These are phyloP conservation scores for Cettia cetti DNA, from an alignment of 2,113 vertebrate species.

Conservation along the genomic window DNA sequence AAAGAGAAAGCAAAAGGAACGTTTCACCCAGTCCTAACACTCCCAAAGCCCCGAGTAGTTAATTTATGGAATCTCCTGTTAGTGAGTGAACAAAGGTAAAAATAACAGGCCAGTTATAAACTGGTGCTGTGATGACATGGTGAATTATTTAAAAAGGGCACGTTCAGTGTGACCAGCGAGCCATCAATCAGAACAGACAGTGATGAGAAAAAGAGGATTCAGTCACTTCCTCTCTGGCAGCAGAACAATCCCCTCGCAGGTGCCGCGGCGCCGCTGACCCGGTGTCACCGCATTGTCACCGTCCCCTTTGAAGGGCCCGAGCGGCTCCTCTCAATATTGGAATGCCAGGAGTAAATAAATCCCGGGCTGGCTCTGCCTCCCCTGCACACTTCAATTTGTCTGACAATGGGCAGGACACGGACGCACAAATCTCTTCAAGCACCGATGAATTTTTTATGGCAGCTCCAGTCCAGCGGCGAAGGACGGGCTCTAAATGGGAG, in stretches of 20 bases:
- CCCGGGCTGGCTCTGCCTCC: constrained; percentile 84
- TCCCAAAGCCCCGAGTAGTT: constrained; percentile 68
- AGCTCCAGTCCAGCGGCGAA: constrained; percentile 85
- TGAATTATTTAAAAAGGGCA: constrained; percentile 99
- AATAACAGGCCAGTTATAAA: constrained; percentile 99
- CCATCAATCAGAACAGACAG: constrained; percentile 99
- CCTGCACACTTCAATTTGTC: constrained; percentile 92
- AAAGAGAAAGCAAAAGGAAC: constrained; percentile 17
- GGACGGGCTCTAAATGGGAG: constrained; percentile 71
- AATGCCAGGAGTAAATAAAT: constrained; percentile 95
- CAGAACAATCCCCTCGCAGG: constrained; percentile 97
- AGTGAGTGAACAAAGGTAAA: constrained; percentile 93
- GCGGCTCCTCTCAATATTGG: constrained; percentile 85
- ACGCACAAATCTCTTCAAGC: constrained; percentile 83
- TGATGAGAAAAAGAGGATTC: constrained; percentile 96
- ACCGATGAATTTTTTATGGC: constrained; percentile 94
- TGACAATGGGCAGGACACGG: constrained; percentile 90
- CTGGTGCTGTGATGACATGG: constrained; percentile 96
- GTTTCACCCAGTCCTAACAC: constrained; percentile 72
- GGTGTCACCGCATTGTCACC: constrained; percentile 95
- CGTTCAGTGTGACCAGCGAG: constrained; percentile 95
- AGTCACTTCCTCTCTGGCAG: constrained; percentile 86
- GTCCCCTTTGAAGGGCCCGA: constrained; percentile 89
- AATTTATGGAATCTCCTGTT: constrained; percentile 96
- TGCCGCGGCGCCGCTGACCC: constrained; percentile 90